Base-by-base conservation (phyloP, 2,888 invertebrate genomes). In the Gasteruption jaculator region DNA sequence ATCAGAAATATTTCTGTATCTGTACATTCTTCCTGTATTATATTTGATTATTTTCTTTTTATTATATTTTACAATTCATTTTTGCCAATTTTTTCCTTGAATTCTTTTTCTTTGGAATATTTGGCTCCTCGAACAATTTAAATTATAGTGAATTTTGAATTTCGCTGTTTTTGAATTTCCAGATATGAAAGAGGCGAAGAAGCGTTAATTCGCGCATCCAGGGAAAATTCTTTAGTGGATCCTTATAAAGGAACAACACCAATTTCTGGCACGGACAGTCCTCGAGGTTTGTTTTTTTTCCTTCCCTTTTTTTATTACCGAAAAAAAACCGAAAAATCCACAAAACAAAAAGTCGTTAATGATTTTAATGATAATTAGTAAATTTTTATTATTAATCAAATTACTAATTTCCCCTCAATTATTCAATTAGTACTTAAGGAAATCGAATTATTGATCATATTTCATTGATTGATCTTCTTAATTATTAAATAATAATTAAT, bases 181-280 rank as follows among this genome's bases (percentile, higher is more conserved):
- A 69, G 69, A 56, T 70, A 68, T 53, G 68, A 69, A 45, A 57
- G 58, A 39, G 67, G 58, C 40, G 66, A 69, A 34, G 64, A 68
- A 52, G 61, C 59, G 25, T 57, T 67, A 47, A 56, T 60, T 51
- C 62, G 62, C 54, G 58, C 58, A 43, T 63, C 65, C 49, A 59
- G 67, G 41, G 71, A 73, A 51, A 74, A 75, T 47, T 77, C 76
- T 29, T 70, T 78, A 36, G 74, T 77, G 26, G 78, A 79, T 57
- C 76, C 78, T 3, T 78, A 75, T 56, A 67, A 66, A 43, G 54
- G 48, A 19, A 54, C 63, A 14, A 58, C 62, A 25, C 61, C 65
- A 6, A 54, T 61, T 51, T 66, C 66, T 5, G 54, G 55, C 27
- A 59, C 58, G 3, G 63, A 61, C 14, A 68, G 68, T 50, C 66